Evolutionary conservation across 2,797 vertebrate genomes (phyloP), one percentile per base, ranked within the genome.

Genomic region (Streptopelia turtur): DNA sequence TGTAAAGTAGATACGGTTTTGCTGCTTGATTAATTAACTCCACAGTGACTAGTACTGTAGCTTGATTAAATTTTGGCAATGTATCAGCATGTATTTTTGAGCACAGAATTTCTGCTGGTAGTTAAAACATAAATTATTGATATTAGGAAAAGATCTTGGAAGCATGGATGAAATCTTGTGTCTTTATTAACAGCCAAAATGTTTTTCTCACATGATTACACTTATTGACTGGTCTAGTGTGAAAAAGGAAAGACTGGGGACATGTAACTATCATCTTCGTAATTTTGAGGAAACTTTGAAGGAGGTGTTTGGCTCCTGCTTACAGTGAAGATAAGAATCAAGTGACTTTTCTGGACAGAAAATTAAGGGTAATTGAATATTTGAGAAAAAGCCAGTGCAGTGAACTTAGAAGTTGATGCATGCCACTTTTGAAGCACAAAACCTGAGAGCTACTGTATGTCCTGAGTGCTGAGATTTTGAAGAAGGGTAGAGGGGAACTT

Each of bases 221-320:
- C 6, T 31, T 94, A 89, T 80, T 95, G 81, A 69, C 64, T 87
- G 59, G 81, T 90, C 78, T 95, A 22, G 59, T 93, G 64, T 77
- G 76, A 91, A 97, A 92, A 77, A 87, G 31, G 11, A 11, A 74
- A 78, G 53, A 92, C 12, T 87, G 72, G 33, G 82, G 57, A 31
- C 39, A 10, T 55, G 23, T 84, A 91, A 93, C 83, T 85, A 77
- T 96, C 85, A 77, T 96, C 85, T 77, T 87, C 47, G 41, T 89
- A 47, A 84, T 95, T 97, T 93, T 93, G 78, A 91, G 93, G 75
- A 93, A 93, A 90, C 64, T 87, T 91, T 80, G 85, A 97, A 90
- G 89, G 93, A 97, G 72, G 79, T 97, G 56, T 97, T 98, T 97
- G 90, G 43, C 91, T 97, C 94, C 90, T 91, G 87, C 92, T 96